Base-by-base conservation (phyloP, 2,797 vertebrate species). In the Intellagama lesueurii region DNA sequence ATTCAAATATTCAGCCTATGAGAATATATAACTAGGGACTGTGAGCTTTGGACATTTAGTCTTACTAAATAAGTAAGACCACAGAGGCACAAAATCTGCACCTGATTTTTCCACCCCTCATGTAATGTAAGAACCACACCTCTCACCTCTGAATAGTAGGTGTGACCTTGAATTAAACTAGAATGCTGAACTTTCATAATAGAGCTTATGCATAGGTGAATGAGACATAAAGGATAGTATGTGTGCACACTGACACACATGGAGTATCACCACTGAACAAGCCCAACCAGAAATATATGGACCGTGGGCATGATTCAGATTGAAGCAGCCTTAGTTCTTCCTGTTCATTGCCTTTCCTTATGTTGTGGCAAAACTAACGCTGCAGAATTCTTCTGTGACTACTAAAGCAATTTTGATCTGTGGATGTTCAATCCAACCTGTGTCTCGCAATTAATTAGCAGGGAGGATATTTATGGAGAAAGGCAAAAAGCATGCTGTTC, bases 401-500 rank as follows among this genome's bases (percentile, higher is more conserved):
- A 87, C 85, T 86, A 76, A 93, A 91, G 93, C 91, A 76, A 86
- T 95, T 94, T 94, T 91, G 94, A 92, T 89, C 73, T 94, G 92
- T 80, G 93, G 93, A 87, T 90, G 84, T 92, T 96, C 93, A 94
- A 95, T 95, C 89, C 95, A 89, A 85, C 49, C 35, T 79, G 70
- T 72, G 84, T 89, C 89, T 90, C 85, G 92, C 91, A 28, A 40
- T 95, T 96, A 96, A 97, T 97, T 96, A 96, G 93, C 78, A 91
- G 92, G 12, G 70, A 88, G 91, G 93, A 87, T 92, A 89, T 85
- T 96, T 96, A 93, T 95, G 92, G 90, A 94, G 94, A 94, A 86
- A 91, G 81, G 93, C 94, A 96, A 95, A 93, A 90, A 93, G 94
- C 91, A 90, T 85, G 94, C 96, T 96, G 94, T 96, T 97, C 92